Conservation (phyloP, 2,888 invertebrate species). For the Papilio demoleus region DNA sequence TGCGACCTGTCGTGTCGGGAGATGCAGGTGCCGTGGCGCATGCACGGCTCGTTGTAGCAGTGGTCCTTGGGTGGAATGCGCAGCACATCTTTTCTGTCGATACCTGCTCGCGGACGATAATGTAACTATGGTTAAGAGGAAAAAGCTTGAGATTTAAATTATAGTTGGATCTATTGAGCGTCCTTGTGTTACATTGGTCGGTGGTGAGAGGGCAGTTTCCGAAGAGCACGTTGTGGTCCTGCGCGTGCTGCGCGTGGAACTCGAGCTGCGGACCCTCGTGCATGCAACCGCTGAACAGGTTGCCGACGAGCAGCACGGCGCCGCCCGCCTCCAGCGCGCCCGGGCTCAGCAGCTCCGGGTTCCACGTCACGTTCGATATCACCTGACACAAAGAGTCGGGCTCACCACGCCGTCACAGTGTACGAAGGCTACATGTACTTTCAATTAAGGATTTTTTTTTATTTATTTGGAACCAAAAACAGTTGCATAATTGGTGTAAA, state of each 20-base stretch:
- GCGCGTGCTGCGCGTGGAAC: constrained; percentile 86
- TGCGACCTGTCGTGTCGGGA: constrained; percentile 86
- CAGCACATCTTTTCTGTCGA: constrained; percentile 80
- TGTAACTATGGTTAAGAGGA: constrained; percentile 22
- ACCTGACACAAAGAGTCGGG: constrained; percentile 69
- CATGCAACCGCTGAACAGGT: constrained; percentile 92
- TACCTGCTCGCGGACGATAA: constrained; percentile 60
- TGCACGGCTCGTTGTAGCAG: constrained; percentile 91
- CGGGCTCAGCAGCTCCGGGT: constrained; percentile 88
- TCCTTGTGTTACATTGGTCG: constrained; percentile 85
- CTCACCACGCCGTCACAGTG: constrained; percentile 1
- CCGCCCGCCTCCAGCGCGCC: constrained; percentile 88
- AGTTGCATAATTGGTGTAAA: too few species aligned
- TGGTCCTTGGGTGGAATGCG: constrained; percentile 85
- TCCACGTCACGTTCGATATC: constrained; percentile 91
- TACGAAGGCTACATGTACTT: not conserved
- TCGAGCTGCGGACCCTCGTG: constrained; percentile 94
- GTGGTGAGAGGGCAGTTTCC: constrained; percentile 90
- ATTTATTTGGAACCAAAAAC: too few species aligned
- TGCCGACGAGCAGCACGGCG: constrained; percentile 90
- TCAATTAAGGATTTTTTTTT: not conserved
- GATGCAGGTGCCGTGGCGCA: constrained; percentile 92
- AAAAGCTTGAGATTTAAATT: not conserved
- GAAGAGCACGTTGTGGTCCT: constrained; percentile 88
- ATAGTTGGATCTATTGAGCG: not conserved